Base-by-base conservation (phyloP, 2,888 invertebrate species). In the Xanthostigma xanthostigma region DNA sequence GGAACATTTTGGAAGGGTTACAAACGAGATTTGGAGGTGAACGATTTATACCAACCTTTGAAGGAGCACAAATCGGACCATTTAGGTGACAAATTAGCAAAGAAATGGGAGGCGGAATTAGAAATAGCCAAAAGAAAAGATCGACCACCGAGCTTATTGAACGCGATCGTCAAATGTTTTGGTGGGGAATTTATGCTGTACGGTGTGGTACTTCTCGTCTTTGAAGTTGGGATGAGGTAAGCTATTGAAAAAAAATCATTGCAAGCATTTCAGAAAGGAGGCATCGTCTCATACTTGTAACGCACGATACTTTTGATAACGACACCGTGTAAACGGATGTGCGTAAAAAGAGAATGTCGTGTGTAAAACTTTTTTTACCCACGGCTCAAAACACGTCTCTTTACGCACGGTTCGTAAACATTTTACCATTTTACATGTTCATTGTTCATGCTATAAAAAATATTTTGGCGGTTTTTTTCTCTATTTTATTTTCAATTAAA, bases 1-100 rank as follows among this genome's bases (percentile, higher is more conserved):
- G 78, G 79, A 55, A 76, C 78, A 2, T 84, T 85, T 59, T 75
- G 76, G 61, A 68, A 76, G 51, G 85, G 85, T 13, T 78, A 76
- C 57, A 76, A 70, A 51, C 70, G 76, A 41, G 82, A 84, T 56
- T 71, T 85, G 45, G 76, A 77, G 59, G 72, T 79, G 45, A 62
- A 69, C 9, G 85, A 86, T 63, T 66, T 86, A 3, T 78, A 76
- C 55, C 74, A 75, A 53, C 79, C 83, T 6, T 63, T 84, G 14
- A 72, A 75, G 14, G 81, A 81, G 57, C 85, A 86, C 63, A 74
- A 74, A 50, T 84, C 84, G 3, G 72, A 74, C 50, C 51, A 46
- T n/a, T 63, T 84, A 59, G 84, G 84, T 17, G 75, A 80, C 58
- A 72, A 73, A 51, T 64, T 84, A 53, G 75, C 76, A 58, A 68